phyloP scores from a whole-genome alignment of 2,113 vertebrate genomes.

The Connochaetes taurinus region DNA sequence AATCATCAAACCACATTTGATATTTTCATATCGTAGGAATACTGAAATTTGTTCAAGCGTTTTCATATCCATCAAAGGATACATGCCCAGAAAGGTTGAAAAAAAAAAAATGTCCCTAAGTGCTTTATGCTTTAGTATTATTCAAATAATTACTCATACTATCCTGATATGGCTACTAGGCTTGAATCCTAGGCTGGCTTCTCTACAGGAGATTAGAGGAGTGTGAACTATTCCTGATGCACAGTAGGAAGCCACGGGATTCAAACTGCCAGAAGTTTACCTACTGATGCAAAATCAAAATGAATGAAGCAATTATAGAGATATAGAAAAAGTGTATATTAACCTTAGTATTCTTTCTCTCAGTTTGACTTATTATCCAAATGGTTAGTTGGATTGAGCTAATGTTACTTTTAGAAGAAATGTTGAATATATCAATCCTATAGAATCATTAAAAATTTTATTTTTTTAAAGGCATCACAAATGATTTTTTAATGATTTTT shows the following conservation, averaged over 20 bases:
- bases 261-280: neutral
- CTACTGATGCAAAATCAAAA: conserved; percentile 34
- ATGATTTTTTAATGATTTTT: conserved; percentile 8
- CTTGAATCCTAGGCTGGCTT: neutral
- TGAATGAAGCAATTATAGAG: conserved; percentile 43
- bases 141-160: neutral
- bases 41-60: neutral
- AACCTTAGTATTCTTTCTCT: neutral
- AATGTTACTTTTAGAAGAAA: conserved; percentile 1
- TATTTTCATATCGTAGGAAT: neutral
- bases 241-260: neutral
- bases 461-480: conserved; percentile 8
- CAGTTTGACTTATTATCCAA: conserved; percentile 19
- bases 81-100: neutral
- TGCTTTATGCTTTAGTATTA: neutral
- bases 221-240: neutral
- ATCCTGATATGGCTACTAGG: no score
- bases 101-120: neutral
- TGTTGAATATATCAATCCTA: neutral
- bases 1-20: neutral
- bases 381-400: neutral
- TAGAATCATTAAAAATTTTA: neutral
- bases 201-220: neutral
- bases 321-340: conserved; percentile 19
- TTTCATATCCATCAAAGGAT: neutral